Percentiles rank a stretch among this genome's conserved stretches.
Conservation (phyloP, 2,113 vertebrate genomes). For the Pseudorasbora parva region DNA sequence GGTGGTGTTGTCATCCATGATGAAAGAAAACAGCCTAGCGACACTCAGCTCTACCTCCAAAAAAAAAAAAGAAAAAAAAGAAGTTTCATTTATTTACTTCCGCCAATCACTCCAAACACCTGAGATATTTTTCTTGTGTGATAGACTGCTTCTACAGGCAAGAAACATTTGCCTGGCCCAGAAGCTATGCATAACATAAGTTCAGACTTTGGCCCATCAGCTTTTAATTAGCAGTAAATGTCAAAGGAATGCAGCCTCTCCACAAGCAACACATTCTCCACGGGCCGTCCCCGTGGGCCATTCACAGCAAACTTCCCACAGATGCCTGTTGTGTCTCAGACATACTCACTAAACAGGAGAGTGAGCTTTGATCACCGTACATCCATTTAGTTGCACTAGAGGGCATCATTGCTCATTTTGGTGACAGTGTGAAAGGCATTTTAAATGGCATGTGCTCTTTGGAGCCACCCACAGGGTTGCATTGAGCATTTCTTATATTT, state of each 20-base stretch:
- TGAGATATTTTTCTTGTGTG: conserved; percentile 36
- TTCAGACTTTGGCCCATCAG: conserved; percentile 68
- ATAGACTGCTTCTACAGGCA: conserved; percentile 49
- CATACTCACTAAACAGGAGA: conserved; percentile 25
- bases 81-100: too few relatives aligned
- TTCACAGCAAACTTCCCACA: conserved; percentile 63
- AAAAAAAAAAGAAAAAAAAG: background rate
- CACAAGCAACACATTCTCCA: conserved; percentile 63
- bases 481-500: background rate
- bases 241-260: conserved; percentile 66
- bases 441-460: background rate
- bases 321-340: conserved; percentile 51
- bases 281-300: conserved; percentile 56
- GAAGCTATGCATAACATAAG: conserved; percentile 50
- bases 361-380: conserved; percentile 15
- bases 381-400: conserved; percentile 42
- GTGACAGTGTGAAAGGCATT: background rate
- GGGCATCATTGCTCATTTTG: conserved; percentile 23
- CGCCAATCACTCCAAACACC: background rate
- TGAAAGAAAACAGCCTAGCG: conserved; percentile 34
- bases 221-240: conserved; percentile 74
- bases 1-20: conserved; percentile 54
- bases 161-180: conserved; percentile 36
- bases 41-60: conserved; percentile 25
- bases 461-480: conserved; percentile 6